Evolutionary conservation across 2,888 invertebrate genomes (phyloP), one percentile per base, ranked within the genome.

Genomic region (Euplagia quadripunctaria): DNA sequence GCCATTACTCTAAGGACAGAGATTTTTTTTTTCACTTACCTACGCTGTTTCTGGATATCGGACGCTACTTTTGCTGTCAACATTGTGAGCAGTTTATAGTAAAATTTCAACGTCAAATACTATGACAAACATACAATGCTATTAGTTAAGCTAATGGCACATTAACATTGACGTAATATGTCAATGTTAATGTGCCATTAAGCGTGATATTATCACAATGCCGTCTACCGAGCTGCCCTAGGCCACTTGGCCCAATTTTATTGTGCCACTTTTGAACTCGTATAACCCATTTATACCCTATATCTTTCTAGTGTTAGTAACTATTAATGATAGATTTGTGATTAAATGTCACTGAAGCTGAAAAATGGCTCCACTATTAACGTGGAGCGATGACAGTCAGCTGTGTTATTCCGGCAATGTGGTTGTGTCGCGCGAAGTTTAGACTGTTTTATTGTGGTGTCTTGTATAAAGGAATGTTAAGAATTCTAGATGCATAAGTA

Each of bases 121-220:
- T 4, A 16, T n/a, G 55, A n/a, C 14, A 52, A 17, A 52, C 17
- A 55, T 8, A 7, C 9, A 9, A 55, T n/a, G 8, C 17, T 8
- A 55, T 55, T 55, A 55, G 17, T n/a, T n/a, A n/a, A 55, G n/a
- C 55, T 55, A 55, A 55, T 55, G 55, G 55, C 55, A n/a, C n/a
- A 52, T 52, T 52, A 52, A 17, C 55, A 55, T 55, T 55, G n/a
- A 55, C 55, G 8, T 31, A 31, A 31, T 31, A 31, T 31, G 31
- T 31, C 31, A 31, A 31, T 31, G 31, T 31, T 31, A 31, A 31
- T 31, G 31, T 31, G 1, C 2, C 31, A 1, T 31, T 1, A 31
- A 31, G 31, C 31, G 31, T 31, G 31, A 31, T 31, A 31, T 31
- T n/a, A 55, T 55, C 55, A 52, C 52, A 17, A 52, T 52, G 17